Evolutionary conservation across 2,113 vertebrate genomes (phyloP), one percentile per base, ranked within the genome.

Genomic region (Eurypyga helias): DNA sequence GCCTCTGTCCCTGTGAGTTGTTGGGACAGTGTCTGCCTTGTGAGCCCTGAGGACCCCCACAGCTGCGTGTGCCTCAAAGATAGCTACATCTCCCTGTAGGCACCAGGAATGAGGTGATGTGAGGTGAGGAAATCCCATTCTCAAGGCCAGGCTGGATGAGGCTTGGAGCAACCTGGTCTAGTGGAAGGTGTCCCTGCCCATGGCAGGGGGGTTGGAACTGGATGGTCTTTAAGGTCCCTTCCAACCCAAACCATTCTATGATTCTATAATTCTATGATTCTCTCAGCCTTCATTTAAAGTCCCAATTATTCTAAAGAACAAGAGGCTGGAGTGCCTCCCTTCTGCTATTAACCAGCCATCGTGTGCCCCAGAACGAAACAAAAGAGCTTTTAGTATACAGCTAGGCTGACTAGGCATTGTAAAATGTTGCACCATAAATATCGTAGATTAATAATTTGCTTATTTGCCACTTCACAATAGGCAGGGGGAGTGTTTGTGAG

Each of bases 371-470:
- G 48, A 83, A 83, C 29, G 65, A 76, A 87, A 77, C 29, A 69
- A 76, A 87, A 77, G 28, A 92, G 76, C 33, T 77, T 75, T 83
- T 85, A 91, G 79, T 71, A 76, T 45, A 76, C n/a, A 87, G 73
- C 65, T 25, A 34, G 51, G 52, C 73, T 72, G 73, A 64, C 57
- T 33, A 28, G 73, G 38, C 33, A 43, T 64, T 1, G 10, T 65
- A 71, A 94, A 93, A 82, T 23, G 38, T 75, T 93, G 43, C 43
- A 23, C 48, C 67, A 81, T 90, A 95, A 95, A 93, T 88, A 82
- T 81, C 55, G 81, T 34, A 81, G 55, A 90, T 96, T 89, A 96
- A 90, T 94, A 94, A 94, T 88, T 80, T 87, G 38, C 87, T 94
- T 88, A 86, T 93, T 95, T 86, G 43, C 51, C 43, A 28, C 55